Evolutionary conservation across 2,888 invertebrate species (phyloP), one percentile per base, ranked within the genome.

Genomic region (Myopa testacea): DNA sequence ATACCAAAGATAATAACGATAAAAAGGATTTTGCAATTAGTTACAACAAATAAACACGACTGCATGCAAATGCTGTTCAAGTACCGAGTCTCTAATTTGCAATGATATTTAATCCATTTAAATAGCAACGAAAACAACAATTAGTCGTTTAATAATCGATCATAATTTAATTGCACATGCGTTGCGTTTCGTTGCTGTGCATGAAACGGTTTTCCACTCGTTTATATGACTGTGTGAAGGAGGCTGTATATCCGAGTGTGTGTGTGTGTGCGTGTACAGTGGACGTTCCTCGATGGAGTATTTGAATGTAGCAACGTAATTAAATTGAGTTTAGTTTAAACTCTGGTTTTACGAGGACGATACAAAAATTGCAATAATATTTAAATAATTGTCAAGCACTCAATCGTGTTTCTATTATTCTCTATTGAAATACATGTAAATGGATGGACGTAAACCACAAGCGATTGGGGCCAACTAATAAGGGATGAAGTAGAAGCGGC

Each of bases 331-430:
- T 60, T 38, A 45, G 40, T 4, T n/a, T 68, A 14, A 38, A 70
- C 37, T 52, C 52, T 19, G 70, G 16, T 58, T 60, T 34, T 52
- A n/a, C 63, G 34, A 34, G 58, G 58, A 5, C 71, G 60, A 60
- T 50, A 38, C 58, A 71, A 67, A 60, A 55, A 71, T 37, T n/a
- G 71, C 60, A 60, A 60, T 40, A 58, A 71, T 60, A 71, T 71
- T 71, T 40, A 40, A 71, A 71, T 71, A 71, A 58, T 71, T 40
- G 19, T 71, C 58, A 55, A 55, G n/a, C n/a, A 55, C 16, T 55
- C n/a, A n/a, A n/a, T 55, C 8, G 50, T 10, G 8, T 3, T 55
- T 14, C n/a, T 55, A 50, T 50, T 50, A 50, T 50, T 50, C 50
- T 50, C 6, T 8, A 3, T 45, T 45, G 7, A 10, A 10, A 45